Conservation (phyloP, 1,140 invertebrate species). For the Periplaneta americana region DNA sequence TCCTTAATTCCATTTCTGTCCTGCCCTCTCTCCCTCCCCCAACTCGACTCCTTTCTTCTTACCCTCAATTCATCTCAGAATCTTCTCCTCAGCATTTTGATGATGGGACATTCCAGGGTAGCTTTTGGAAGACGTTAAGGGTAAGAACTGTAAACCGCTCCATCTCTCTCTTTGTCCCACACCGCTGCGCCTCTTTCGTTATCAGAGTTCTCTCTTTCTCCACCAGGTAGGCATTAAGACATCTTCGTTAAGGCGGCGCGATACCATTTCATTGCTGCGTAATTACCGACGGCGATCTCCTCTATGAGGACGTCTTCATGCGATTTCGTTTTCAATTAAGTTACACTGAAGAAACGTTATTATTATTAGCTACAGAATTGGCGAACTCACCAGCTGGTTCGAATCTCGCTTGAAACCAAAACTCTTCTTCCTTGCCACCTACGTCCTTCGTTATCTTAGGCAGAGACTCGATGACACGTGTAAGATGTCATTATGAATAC, state of each 20-base stretch:
- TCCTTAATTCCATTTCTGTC: slow-evolving; percentile 16
- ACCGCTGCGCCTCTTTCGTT: neutral
- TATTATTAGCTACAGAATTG: too few relatives aligned
- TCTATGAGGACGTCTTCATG: too few relatives aligned
- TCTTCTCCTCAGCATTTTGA: slow-evolving; percentile 14
- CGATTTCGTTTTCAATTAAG: too few relatives aligned
- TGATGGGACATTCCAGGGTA: slow-evolving; percentile 2
- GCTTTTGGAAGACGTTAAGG: neutral
- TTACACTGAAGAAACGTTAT: too few relatives aligned
- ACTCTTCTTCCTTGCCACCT: too few relatives aligned
- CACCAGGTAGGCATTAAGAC: slow-evolving; percentile 13
- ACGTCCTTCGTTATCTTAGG: too few relatives aligned
- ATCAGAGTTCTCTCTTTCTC: neutral
- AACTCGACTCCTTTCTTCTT: slow-evolving; percentile 16
- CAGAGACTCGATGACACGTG: too few relatives aligned
- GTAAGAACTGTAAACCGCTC: neutral
- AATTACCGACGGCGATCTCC: too few relatives aligned
- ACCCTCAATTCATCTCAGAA: slow-evolving; percentile 17
- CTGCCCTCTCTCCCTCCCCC: slow-evolving; percentile 20
- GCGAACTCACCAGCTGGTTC: too few relatives aligned
- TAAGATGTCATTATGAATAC: too few relatives aligned
- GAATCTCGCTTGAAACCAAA: too few relatives aligned
- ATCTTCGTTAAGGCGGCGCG: slow-evolving; percentile 9
- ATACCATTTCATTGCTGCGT: neutral
- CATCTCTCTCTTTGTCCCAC: neutral